Conservation (phyloP, 2,113 vertebrate species). For the Hyaena hyaena region DNA sequence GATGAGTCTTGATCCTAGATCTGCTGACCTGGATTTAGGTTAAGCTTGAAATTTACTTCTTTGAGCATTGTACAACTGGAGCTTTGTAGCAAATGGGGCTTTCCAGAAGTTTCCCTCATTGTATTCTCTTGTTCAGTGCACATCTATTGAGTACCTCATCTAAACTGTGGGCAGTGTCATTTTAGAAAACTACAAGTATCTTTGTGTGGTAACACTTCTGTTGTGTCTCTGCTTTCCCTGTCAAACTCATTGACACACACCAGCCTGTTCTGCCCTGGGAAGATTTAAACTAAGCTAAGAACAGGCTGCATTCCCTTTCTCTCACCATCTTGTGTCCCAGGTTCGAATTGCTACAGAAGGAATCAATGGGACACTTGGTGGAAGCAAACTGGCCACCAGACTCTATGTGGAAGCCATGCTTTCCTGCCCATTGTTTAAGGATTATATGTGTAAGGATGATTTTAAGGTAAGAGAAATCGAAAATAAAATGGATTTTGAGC, state of each 20-base stretch:
- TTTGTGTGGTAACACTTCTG: neutral
- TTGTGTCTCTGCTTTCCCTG: neutral
- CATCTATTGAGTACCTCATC: neutral
- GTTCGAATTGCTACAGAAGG: slow-evolving; percentile 95
- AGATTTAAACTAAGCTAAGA: neutral
- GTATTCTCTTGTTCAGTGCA: neutral
- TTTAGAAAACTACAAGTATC: neutral
- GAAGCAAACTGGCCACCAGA: slow-evolving; percentile 90
- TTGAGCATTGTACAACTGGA: neutral
- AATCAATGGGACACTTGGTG: slow-evolving; percentile 97
- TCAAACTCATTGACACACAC: neutral
- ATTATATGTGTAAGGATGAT: slow-evolving; percentile 89
- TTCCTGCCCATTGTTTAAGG: slow-evolving; percentile 91
- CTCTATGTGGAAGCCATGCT: slow-evolving; percentile 92
- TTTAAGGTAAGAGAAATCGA: slow-evolving; percentile 92
- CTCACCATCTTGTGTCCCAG: slow-evolving; percentile 82
- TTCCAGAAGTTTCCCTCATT: neutral
- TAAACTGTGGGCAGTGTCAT: neutral
- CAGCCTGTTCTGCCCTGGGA: neutral
- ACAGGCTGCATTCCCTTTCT: neutral
- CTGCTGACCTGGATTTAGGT: neutral
- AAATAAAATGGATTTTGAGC: slow-evolving; percentile 28
- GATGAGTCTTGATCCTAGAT: neutral
- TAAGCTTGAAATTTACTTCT: neutral
- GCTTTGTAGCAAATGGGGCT: neutral